These are phyloP conservation scores for Cladorhizidae sp. DNA, from an alignment of 37 sponge, comb jelly and placozoan species.

Conservation along the genomic window DNA sequence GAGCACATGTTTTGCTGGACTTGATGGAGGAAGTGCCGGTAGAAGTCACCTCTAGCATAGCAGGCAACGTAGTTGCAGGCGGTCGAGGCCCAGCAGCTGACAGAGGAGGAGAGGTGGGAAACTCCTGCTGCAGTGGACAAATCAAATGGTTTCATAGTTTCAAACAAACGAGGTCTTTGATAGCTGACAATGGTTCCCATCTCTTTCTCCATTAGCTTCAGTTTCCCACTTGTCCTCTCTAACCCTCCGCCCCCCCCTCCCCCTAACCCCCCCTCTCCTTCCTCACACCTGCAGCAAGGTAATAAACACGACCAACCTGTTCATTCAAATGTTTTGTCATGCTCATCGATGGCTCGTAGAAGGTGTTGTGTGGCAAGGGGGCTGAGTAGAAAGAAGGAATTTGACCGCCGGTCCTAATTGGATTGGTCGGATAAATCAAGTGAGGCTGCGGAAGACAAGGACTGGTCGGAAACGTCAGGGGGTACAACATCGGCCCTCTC, in stretches of 20 bases:
- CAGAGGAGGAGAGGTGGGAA: no score
- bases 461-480: slow-evolving; percentile 1
- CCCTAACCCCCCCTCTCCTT: no score
- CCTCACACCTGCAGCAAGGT: neutral
- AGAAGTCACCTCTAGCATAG: neutral
- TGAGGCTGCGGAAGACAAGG: slow-evolving; percentile 7
- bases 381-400: slow-evolving; percentile 6
- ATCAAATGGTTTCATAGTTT: no score
- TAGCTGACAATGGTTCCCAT: no score
- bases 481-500: slow-evolving; percentile 19
- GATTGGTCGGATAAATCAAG: slow-evolving; percentile 14
- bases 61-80: neutral
- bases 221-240: no score
- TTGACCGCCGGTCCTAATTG: slow-evolving; percentile 3
- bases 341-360: neutral
- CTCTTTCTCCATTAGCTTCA: no score
- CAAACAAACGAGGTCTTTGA: no score
- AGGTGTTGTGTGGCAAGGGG: slow-evolving; percentile 7
- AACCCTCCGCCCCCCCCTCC: no score
- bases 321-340: neutral
- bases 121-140: no score
- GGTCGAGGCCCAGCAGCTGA: no score
- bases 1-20: neutral
- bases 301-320: neutral
- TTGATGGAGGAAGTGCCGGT: neutral